Base-by-base conservation (phyloP, 1,140 invertebrate species). In the Drosophila kepulauana region DNA sequence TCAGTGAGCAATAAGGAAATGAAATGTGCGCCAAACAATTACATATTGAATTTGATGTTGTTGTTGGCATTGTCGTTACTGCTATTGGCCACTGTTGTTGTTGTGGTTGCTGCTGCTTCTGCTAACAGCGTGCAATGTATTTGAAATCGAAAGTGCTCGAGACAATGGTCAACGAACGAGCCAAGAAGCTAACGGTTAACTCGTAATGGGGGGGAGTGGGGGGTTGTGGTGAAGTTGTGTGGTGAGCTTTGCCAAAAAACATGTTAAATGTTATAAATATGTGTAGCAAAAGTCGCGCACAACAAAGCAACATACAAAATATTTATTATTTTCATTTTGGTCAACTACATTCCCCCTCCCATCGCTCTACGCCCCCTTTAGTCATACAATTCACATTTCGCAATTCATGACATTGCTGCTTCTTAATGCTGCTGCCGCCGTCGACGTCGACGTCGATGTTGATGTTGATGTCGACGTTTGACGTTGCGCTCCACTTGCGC, bases 1-100 rank as follows among this genome's bases (percentile, higher is more conserved):
- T 88, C 85, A 88, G 85, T 89, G 78, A 88, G 84, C 84, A 88
- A 88, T 89, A 89, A 89, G 85, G 85, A 89, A 89, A 89, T 89
- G 81, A 89, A 90, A 89, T 90, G 78, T 88, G 85, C 81, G 78
- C 85, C 82, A 87, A 87, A 87, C 84, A 87, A 89, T 89, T 85
- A 73, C 74, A 77, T 62, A 89, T 89, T 89, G 69, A 65, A 78
- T 78, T 73, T 72, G 7, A 16, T 69, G 64, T 28, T 80, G 63
- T 41, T 69, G 10, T 13, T 66, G 35, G 35, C 35, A 28, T 54
- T 38, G 35, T 69, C 5, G 25, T 67, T 67, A 45, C 15, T 57
- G 8, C 10, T 71, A 45, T 64, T n/a, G 7, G 11, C 10, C 62
- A 35, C 57, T 8, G 10, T 20, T 59, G 45, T 13, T 79, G 43